Evolutionary conservation across 2,888 invertebrate species (phyloP).

Genomic region (Schizaphis graminum): DNA sequence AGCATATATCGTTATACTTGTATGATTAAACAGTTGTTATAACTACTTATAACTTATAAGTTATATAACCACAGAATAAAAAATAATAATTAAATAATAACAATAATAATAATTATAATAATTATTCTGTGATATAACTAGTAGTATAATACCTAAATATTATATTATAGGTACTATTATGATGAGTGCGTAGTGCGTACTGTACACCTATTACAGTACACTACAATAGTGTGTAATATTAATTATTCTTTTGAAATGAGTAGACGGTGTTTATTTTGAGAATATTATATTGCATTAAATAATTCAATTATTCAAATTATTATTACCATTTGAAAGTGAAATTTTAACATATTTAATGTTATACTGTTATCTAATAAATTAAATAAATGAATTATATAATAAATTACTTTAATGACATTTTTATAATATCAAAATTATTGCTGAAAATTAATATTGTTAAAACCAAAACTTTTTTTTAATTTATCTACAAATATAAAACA

Average conservation of each 20-base stretch:
- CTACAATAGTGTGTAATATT: background rate
- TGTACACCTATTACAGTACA: background rate
- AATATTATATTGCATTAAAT: background rate
- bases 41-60: background rate
- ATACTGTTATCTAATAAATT: background rate
- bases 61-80: too few relatives aligned
- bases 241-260: slow-evolving; percentile 8
- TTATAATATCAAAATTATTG: background rate
- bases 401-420: background rate
- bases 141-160: background rate
- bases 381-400: background rate
- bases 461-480: background rate
- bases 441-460: background rate
- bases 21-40: background rate
- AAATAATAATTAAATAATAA: too few relatives aligned
- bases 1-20: background rate
- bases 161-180: background rate
- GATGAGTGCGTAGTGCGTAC: background rate
- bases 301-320: background rate
- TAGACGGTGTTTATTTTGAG: background rate
- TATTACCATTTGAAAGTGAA: background rate
- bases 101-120: too few relatives aligned
- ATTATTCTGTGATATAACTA: too few relatives aligned
- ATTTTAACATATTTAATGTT: background rate
- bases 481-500: background rate